Percentiles rank a stretch among this genome's conserved stretches.
Evolutionary conservation across 2,113 vertebrate genomes (phyloP).

Genomic region (Spheniscus mendiculus): DNA sequence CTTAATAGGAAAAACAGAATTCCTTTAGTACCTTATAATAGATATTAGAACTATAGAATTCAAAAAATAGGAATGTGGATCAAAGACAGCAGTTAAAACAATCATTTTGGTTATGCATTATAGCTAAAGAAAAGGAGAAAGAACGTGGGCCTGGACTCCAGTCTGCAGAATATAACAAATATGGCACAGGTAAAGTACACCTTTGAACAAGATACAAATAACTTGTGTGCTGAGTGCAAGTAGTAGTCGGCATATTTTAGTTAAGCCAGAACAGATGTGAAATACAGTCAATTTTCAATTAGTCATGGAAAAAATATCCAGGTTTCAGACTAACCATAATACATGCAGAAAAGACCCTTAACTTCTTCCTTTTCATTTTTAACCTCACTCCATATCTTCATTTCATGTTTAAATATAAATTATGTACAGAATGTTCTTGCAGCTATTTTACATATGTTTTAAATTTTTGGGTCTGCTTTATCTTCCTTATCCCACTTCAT

Average conservation of each 20-base stretch:
- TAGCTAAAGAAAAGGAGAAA: background rate
- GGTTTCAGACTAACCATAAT: background rate
- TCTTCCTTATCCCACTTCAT: background rate
- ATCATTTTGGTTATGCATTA: background rate
- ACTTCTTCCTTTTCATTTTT: background rate
- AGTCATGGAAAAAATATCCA: constrained; percentile 10
- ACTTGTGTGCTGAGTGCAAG: background rate
- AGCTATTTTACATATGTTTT: constrained; percentile 3
- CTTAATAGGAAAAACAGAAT: background rate
- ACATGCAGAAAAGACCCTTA: background rate
- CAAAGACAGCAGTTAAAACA: background rate
- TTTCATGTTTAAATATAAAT: background rate
- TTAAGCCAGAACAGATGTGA: constrained; percentile 13
- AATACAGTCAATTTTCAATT: background rate
- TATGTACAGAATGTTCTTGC: background rate
- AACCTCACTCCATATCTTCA: background rate
- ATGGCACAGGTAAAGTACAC: background rate
- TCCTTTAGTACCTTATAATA: background rate
- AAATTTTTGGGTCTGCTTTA: background rate
- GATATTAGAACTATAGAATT: background rate
- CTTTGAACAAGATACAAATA: background rate
- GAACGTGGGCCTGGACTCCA: background rate
- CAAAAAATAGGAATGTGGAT: background rate
- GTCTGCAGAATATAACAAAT: background rate
- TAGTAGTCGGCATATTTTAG: background rate